A percentile compares a stretch with the other conserved stretches of the same genome.
phyloP scores from a whole-genome alignment of 1,140 invertebrate species.

The Euwallacea similis region DNA sequence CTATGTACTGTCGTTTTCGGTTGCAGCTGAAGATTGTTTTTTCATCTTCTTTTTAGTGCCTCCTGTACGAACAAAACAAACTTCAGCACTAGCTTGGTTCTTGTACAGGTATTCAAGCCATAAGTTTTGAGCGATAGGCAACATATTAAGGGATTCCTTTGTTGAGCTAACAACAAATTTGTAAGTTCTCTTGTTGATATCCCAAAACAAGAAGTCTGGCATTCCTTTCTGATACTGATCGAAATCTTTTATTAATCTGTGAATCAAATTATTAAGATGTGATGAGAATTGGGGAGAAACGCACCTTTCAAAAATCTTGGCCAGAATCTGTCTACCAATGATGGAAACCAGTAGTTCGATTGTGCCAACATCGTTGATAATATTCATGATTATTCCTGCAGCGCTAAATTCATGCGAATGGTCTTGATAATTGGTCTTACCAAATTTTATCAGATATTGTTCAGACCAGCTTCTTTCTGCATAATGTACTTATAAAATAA shows the following conservation, averaged over 20 bases:
- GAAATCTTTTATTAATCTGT: conserved; percentile 42
- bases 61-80: conserved; percentile 69
- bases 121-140: conserved; percentile 83
- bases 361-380: conserved; percentile 29
- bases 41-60: conserved; percentile 3
- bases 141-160: conserved; percentile 81
- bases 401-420: conserved; percentile 34
- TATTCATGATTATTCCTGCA: background rate
- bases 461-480: conserved; percentile 37
- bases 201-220: conserved; percentile 50
- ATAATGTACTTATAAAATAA: background rate
- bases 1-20: too few relatives aligned
- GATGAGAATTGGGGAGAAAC: too few relatives aligned
- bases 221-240: conserved; percentile 44
- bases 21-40: too few relatives aligned
- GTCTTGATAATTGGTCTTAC: conserved; percentile 33
- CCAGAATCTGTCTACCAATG: conserved; percentile 42
- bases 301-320: conserved; percentile 40
- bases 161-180: conserved; percentile 75
- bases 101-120: conserved; percentile 78
- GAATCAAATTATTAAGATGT: background rate
- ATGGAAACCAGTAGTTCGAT: conserved; percentile 38
- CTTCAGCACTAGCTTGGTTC: conserved; percentile 70
- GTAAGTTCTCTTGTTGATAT: conserved; percentile 51
- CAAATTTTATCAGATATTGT: conserved; percentile 30